These are phyloP conservation scores for Centropus bengalensis DNA, from an alignment of 2,113 vertebrate species.

Conservation along the genomic window DNA sequence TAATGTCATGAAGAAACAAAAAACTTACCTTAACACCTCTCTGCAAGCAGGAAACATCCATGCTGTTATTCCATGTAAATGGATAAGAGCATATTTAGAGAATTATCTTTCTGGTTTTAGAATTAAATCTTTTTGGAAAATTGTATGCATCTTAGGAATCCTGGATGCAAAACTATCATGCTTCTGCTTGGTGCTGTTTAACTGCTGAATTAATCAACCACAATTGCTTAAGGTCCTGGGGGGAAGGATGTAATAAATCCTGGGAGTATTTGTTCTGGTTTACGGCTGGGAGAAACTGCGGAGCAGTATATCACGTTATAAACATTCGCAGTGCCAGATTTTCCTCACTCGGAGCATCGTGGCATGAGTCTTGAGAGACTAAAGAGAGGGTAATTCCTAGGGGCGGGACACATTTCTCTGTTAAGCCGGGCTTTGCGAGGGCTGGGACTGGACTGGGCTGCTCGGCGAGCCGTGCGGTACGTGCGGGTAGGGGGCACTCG, in stretches of 20 bases:
- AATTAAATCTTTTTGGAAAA: conserved; percentile 69
- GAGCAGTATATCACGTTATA: conserved; percentile 72
- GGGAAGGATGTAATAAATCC: conserved; percentile 79
- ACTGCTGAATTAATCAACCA: conserved; percentile 65
- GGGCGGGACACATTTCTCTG: neutral
- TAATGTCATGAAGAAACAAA: neutral
- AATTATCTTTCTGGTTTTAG: conserved; percentile 43
- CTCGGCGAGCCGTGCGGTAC: neutral
- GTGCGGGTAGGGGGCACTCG: conserved; percentile 59
- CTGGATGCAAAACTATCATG: conserved; percentile 43
- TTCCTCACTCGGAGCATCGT: conserved; percentile 58
- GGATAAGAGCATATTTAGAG: conserved; percentile 50
- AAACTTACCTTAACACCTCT: neutral
- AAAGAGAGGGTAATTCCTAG: neutral
- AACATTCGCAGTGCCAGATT: conserved; percentile 64
- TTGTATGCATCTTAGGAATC: conserved; percentile 57
- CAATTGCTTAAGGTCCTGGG: conserved; percentile 68
- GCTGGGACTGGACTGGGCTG: neutral
- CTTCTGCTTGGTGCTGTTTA: conserved; percentile 53
- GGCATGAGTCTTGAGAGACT: conserved; percentile 57
- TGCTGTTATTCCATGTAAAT: neutral
- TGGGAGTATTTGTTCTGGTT: conserved; percentile 75
- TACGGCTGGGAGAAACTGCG: conserved; percentile 64
- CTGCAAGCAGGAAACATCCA: neutral
- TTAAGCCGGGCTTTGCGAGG: too few relatives aligned